Evolutionary conservation across 2,797 vertebrate species (phyloP).

Genomic region (Acrocephalus scirpaceus): DNA sequence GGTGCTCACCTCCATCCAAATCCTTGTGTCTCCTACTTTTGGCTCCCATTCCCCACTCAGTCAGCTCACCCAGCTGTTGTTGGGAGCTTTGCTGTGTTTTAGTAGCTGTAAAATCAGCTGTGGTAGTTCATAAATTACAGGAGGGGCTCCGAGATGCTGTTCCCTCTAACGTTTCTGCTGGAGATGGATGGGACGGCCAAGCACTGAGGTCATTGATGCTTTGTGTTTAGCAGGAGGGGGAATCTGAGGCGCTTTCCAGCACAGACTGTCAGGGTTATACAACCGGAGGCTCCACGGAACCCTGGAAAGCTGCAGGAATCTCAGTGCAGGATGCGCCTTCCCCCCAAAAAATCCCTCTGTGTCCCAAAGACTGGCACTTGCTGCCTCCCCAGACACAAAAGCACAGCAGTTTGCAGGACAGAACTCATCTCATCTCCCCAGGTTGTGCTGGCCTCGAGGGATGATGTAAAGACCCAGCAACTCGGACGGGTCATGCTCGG

Average conservation of each 20-base stretch:
- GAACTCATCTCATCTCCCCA: background rate
- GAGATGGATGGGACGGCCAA: background rate
- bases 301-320: background rate
- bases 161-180: constrained; percentile 1
- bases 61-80: background rate
- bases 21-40: background rate
- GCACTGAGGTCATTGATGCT: constrained; percentile 18
- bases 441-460: background rate
- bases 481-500: background rate
- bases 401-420: background rate
- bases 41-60: background rate
- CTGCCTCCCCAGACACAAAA: background rate
- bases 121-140: background rate
- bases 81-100: background rate
- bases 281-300: background rate
- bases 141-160: background rate
- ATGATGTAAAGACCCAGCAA: background rate
- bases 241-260: background rate
- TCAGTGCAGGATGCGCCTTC: background rate
- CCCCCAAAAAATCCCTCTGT: background rate
- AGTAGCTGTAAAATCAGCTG: background rate
- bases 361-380: background rate
- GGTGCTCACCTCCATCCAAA: background rate
- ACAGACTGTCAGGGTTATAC: background rate
- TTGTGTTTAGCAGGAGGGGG: background rate